Percentiles rank a stretch among this genome's conserved stretches.
Conservation (phyloP, 2,113 vertebrate species). For the Callionymus lyra region DNA sequence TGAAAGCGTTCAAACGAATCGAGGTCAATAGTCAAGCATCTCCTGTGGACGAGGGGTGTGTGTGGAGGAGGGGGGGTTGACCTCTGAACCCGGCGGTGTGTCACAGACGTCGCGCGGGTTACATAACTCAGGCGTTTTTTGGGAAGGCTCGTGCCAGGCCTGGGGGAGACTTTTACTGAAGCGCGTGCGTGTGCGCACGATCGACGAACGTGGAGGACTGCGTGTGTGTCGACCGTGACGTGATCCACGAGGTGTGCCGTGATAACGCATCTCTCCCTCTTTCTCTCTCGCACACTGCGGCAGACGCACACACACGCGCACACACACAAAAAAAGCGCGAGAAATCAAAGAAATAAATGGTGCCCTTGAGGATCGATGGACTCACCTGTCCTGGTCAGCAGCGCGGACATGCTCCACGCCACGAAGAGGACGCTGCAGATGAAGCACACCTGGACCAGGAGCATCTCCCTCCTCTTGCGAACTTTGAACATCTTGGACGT, state of each 20-base stretch:
- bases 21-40: too few species aligned
- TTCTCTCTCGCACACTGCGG: conserved; percentile 72
- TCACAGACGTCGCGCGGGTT: too few species aligned
- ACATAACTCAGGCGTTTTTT: too few species aligned
- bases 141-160: too few species aligned
- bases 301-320: conserved; percentile 36
- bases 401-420: conserved; percentile 77
- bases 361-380: conserved; percentile 15
- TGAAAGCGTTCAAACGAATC: too few species aligned
- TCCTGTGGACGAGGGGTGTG: too few species aligned
- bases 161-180: too few species aligned
- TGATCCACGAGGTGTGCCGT: conserved; percentile 13
- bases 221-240: background rate
- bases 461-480: conserved; percentile 87
- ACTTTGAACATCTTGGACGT: conserved; percentile 78
- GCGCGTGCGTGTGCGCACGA: too few species aligned
- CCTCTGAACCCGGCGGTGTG: too few species aligned
- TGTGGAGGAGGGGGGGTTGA: too few species aligned
- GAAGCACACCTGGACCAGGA: conserved; percentile 82
- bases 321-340: conserved; percentile 13
- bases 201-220: too few species aligned
- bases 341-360: background rate
- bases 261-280: too few species aligned
- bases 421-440: conserved; percentile 83
- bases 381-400: conserved; percentile 83